phyloP scores from a whole-genome alignment of 1,140 invertebrate genomes.

The Lepidotrigona ventralis region DNA sequence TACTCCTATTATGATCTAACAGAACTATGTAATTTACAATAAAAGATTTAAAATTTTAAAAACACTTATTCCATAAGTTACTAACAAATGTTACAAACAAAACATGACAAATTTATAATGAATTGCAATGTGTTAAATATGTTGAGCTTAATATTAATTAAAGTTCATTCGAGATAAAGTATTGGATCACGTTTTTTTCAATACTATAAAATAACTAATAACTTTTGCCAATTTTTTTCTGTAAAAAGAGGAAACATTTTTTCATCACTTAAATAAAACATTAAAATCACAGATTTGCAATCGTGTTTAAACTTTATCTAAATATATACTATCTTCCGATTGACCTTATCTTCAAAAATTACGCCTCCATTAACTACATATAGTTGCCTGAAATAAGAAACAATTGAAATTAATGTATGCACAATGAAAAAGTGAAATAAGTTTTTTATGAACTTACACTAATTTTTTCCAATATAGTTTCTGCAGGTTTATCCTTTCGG shows the following conservation, averaged over 20 bases:
- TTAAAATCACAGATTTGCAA: conserved; percentile 36
- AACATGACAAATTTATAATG: background rate
- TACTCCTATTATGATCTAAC: background rate
- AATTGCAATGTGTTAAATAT: background rate
- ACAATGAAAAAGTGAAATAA: background rate
- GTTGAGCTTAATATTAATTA: background rate
- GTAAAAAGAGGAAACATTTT: background rate
- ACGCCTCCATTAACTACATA: conserved; percentile 36
- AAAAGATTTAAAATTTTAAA: background rate
- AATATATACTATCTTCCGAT: conserved; percentile 30
- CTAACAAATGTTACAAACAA: too few relatives aligned
- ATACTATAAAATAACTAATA: background rate
- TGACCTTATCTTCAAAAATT: background rate
- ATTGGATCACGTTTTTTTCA: background rate
- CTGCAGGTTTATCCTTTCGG: conserved; percentile 44
- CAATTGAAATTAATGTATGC: background rate
- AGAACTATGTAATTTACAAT: background rate
- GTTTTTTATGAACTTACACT: conserved; percentile 1
- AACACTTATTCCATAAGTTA: background rate
- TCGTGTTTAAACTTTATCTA: background rate
- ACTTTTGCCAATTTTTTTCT: background rate
- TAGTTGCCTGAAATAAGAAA: conserved; percentile 48
- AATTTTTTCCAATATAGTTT: conserved; percentile 56
- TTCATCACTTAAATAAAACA: background rate
- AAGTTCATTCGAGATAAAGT: background rate